Evolutionary conservation across 2,113 vertebrate genomes (phyloP).

Genomic region (Rattus norvegicus): GRCr8 NC_086022.1:132715001-132715500

Average conservation of each 20-base stretch:
- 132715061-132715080: constrained; percentile 75
- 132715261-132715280: constrained; percentile 21
- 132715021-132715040: constrained; percentile 81
- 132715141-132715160: constrained; percentile 75
- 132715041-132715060: constrained; percentile 80
- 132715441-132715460: constrained; percentile 39
- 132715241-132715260: background rate
- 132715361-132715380: constrained; percentile 28
- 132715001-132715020: constrained; percentile 79
- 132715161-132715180: constrained; percentile 43
- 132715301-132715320: background rate
- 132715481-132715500: background rate
- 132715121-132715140: constrained; percentile 74
- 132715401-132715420: constrained; percentile 4
- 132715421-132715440: background rate
- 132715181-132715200: background rate
- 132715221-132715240: constrained; percentile 4
- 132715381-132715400: background rate
- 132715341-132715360: constrained; percentile 1
- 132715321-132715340: background rate
- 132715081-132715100: constrained; percentile 67
- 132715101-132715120: constrained; percentile 55
- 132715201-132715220: constrained; percentile 15
- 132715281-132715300: background rate
- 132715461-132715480: background rate